Evolutionary conservation across 2,113 vertebrate genomes (phyloP).

Genomic region (Tragelaphus buxtoni): DNA sequence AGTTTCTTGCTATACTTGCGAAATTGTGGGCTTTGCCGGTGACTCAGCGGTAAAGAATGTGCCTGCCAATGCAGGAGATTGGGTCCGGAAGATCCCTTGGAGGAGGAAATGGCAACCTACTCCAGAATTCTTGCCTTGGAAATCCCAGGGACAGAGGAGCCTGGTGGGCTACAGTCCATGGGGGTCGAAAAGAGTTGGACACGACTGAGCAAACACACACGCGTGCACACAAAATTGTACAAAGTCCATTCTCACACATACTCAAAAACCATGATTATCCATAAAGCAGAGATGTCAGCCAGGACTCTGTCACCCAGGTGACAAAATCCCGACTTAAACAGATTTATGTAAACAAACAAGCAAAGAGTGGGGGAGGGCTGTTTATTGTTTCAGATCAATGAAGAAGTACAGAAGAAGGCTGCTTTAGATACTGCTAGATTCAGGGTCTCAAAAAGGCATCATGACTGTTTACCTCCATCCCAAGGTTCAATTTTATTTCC

Average conservation of each 20-base stretch:
- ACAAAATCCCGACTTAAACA: not conserved
- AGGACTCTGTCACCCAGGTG: not conserved
- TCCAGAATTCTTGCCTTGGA: not conserved
- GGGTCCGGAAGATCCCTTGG: not conserved
- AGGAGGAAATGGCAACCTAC: not conserved
- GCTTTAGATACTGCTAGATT: not conserved
- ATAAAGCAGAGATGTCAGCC: not conserved
- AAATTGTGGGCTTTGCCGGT: not conserved
- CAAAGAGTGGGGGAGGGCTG: not conserved
- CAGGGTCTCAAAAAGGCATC: not conserved
- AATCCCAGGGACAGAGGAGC: not conserved
- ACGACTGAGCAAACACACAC: not conserved
- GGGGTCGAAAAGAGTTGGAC: not conserved
- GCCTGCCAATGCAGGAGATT: not conserved
- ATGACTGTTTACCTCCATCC: too few species aligned
- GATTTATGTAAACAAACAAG: not conserved
- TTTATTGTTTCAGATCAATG: not conserved
- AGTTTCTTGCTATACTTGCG: not conserved
- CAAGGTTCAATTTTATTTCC: not conserved
- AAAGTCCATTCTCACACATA: not conserved
- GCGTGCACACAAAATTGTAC: not conserved
- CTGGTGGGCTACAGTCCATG: not conserved
- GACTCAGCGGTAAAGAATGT: not conserved
- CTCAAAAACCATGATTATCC: not conserved
- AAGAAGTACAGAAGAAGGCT: not conserved